Percentiles rank a stretch among this genome's conserved stretches.
phyloP scores from a whole-genome alignment of 2,113 vertebrate genomes.

The Eonycteris spelaea region DNA sequence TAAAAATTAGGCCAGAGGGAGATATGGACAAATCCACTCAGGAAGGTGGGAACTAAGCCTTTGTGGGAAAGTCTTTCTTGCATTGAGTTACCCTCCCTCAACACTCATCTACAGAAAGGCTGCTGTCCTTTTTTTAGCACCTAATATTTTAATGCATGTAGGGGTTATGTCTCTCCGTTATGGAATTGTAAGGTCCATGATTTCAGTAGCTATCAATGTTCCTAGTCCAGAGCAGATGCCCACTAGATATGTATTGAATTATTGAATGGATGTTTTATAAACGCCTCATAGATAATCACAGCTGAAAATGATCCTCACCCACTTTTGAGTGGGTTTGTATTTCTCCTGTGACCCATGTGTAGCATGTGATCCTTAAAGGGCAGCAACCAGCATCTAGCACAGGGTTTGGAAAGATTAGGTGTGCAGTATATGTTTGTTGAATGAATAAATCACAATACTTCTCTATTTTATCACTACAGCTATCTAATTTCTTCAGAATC shows the following conservation, averaged over 20 bases:
- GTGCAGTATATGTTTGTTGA: neutral
- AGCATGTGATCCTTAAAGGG: neutral
- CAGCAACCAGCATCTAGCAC: neutral
- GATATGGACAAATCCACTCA: neutral
- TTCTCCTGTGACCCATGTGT: neutral
- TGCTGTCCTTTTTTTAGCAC: neutral
- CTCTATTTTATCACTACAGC: neutral
- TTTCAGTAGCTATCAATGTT: neutral
- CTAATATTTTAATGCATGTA: neutral
- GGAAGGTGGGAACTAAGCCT: neutral
- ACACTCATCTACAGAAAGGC: neutral
- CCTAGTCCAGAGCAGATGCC: neutral
- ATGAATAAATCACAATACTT: neutral
- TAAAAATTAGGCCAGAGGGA: neutral
- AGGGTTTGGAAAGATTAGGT: neutral
- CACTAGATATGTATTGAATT: neutral
- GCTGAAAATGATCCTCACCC: conserved; percentile 28
- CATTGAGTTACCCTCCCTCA: neutral
- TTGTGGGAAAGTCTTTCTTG: neutral
- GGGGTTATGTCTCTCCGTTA: neutral
- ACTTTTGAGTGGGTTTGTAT: neutral
- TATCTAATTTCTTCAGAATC: neutral
- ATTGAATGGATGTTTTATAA: conserved; percentile 28
- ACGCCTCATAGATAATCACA: neutral
- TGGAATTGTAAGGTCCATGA: neutral